Evolutionary conservation across 2,888 invertebrate genomes (phyloP), one percentile per base, ranked within the genome.

Genomic region (Melitaea athalia): DNA sequence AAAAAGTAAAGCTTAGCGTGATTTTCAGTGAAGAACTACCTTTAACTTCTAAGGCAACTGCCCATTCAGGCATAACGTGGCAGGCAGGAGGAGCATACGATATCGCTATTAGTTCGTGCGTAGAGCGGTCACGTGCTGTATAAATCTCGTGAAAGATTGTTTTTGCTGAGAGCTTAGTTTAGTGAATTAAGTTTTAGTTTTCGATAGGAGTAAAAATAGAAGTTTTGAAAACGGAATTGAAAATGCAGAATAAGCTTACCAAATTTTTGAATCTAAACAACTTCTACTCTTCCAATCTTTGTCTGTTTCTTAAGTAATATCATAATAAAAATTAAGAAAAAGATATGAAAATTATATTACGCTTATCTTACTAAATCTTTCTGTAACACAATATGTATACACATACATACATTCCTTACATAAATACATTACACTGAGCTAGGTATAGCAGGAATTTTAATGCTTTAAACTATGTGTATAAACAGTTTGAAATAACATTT

Each of bases 81-180:
- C n/a, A 50, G 15, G 50, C 63, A 57, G 24, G 63, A 63, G 52
- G 33, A 33, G 67, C 63, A 59, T 59, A 67, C n/a, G 15, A 33
- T 53, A 53, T 53, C 14, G 31, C 38, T 14, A 63, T 17, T 17
- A 14, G 15, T 38, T 64, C 52, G 50, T 63, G 42, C 38, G 42
- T 53, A 24, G 24, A 49, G 52, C 10, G 15, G 68, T 60, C 68
- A 60, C 60, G 68, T 53, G 64, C 38, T 43, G 15, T 64, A 60
- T 60, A 68, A 68, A 68, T 53, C 60, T 60, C 42, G 64, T 68
- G 52, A 68, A 68, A 68, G 60, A 53, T 60, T 42, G 68, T 68
- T 38, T 59, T 68, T 63, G 60, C 43, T 52, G 45, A 38, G 24
- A 31, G 59, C 60, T 64, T 63, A 64, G 17, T 47, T 47, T 53